Percentiles rank a stretch among this genome's conserved stretches.
These are phyloP conservation scores for Anableps anableps DNA, from an alignment of 2,797 vertebrate species.

Conservation along the genomic window DNA sequence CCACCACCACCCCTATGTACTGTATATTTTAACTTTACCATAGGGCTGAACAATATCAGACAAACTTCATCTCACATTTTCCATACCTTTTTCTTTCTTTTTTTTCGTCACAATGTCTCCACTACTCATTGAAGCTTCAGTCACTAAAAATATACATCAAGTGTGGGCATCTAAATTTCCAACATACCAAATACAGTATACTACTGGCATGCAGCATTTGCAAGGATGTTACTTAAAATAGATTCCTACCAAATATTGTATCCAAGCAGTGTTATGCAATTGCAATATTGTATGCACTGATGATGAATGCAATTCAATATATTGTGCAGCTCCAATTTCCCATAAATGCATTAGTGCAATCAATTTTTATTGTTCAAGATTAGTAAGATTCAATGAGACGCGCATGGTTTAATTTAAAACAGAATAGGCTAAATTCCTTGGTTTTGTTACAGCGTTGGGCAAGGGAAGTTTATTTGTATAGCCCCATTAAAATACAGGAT, in stretches of 20 bases:
- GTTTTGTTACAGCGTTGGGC: constrained; percentile 46
- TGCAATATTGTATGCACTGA: neutral
- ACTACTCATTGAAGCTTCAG: neutral
- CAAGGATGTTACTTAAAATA: neutral
- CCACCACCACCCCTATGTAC: too few relatives aligned
- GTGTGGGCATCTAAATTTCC: neutral
- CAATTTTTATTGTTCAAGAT: constrained; percentile 14
- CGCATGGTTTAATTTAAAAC: constrained; percentile 35
- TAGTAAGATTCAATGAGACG: constrained; percentile 20
- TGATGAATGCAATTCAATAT: neutral
- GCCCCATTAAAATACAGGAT: neutral
- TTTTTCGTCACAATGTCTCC: neutral
- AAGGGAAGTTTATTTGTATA: constrained; percentile 12
- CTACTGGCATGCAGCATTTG: neutral
- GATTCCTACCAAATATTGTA: neutral
- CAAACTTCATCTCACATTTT: neutral
- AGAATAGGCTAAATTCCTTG: constrained; percentile 40
- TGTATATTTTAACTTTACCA: neutral
- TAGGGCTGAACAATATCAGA: neutral
- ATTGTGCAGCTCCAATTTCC: neutral
- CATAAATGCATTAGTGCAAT: neutral
- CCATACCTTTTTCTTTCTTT: neutral
- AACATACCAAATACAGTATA: neutral
- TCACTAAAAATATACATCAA: neutral
- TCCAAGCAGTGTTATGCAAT: neutral